Evolutionary conservation across 1,140 invertebrate species (phyloP).

Genomic region (Magallana ariakensis): DNA sequence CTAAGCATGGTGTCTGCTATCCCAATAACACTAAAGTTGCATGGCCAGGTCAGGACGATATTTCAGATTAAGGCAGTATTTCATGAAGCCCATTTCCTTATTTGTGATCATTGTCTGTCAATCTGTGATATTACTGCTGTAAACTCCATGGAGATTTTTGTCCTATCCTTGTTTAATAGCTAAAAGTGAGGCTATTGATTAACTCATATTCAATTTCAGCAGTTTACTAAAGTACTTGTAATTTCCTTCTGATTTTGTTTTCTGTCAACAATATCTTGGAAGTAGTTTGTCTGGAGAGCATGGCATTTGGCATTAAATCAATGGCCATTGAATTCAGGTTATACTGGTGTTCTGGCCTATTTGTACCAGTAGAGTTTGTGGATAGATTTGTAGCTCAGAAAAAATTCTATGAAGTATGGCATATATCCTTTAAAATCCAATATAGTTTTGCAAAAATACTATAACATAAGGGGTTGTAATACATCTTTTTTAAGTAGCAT

Average conservation of each 20-base stretch:
- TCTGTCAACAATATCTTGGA: background rate
- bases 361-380: too few relatives aligned
- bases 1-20: too few relatives aligned
- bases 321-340: background rate
- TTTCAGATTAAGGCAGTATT: background rate
- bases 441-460: too few relatives aligned
- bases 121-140: background rate
- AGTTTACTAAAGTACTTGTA: background rate
- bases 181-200: slow-evolving; percentile 1
- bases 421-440: too few relatives aligned
- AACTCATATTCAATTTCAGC: slow-evolving; percentile 10
- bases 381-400: background rate
- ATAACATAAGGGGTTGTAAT: too few relatives aligned
- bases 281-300: background rate
- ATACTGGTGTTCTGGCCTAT: background rate
- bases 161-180: background rate
- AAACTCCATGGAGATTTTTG: background rate
- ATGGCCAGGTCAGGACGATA: background rate
- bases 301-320: background rate
- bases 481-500: too few relatives aligned
- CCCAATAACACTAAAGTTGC: too few relatives aligned
- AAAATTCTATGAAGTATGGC: too few relatives aligned
- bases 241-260: background rate
- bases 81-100: background rate
- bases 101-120: slow-evolving; percentile 23